Base-by-base conservation (phyloP, 2,113 vertebrate genomes). In the Xyliphius kryptos region DNA sequence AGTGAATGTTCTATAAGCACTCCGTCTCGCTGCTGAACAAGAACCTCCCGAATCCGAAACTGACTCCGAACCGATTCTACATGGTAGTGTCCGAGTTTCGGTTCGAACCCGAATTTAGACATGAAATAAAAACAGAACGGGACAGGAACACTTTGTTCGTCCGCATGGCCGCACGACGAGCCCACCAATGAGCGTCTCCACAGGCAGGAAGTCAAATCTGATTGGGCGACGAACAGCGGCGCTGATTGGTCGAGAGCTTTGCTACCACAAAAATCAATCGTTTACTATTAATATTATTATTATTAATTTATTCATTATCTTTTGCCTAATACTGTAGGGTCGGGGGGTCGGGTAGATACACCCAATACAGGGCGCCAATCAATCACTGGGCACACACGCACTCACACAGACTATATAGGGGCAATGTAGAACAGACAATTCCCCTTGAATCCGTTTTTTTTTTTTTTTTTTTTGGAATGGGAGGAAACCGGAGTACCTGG, bases 211-310 rank as follows among this genome's bases (percentile, higher is more conserved):
- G 11, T 52, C 1, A 6, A 0, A 3, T 32, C 1, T 21, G 54
- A 80, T 85, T 85, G 81, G 85, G 6, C 9, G 20, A 32, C 17
- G 48, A 47, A 1, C 37, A 9, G 9, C 20, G n/a, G 10, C 32
- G 26, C 61, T 61, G 76, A 85, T 86, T 85, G 82, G 84, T 16
- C 32, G 1, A 60, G 16, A 58, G 1, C 20, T 41, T 9, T 36
- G 56, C 63, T 32, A 32, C 26, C 4, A 32, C 7, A 1, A 6
- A 32, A 32, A 3, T 1, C 26, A 5, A 1, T 32, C 1, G 4
- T 32, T 32, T 32, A 32, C 3, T 44, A 43, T 38, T n/a, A 1
- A 41, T 41, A n/a, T n/a, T n/a, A n/a, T n/a, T n/a, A n/a, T 56
- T 7, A 38, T 40, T 56, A 2, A 12, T 61, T 22, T 15, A 10